Evolutionary conservation across 2,113 vertebrate species (phyloP).

Genomic region (Brachypteracias leptosomus): DNA sequence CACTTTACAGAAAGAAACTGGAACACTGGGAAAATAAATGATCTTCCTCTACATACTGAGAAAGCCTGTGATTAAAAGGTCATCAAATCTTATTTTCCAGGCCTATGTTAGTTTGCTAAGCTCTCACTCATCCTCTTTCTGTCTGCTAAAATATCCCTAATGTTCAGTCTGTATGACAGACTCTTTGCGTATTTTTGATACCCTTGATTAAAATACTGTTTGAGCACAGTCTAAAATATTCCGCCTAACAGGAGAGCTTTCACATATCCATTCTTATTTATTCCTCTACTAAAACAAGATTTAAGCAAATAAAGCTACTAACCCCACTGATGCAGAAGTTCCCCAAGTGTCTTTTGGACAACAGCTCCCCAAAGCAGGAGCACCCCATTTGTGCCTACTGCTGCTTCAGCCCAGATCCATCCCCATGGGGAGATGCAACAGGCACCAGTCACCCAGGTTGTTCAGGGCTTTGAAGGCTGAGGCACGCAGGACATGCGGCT

Average conservation of each 20-base stretch:
- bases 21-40: neutral
- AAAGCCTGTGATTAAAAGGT: conserved; percentile 18
- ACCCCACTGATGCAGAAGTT: neutral
- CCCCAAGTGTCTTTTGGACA: neutral
- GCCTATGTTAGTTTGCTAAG: neutral
- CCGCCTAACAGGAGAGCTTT: neutral
- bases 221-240: neutral
- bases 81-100: conserved; percentile 12
- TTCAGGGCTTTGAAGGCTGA: neutral
- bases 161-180: neutral
- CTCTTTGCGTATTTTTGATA: neutral
- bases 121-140: neutral
- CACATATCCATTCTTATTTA: neutral
- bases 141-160: neutral
- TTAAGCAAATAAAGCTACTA: neutral
- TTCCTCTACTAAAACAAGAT: neutral
- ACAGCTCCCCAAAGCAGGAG: neutral
- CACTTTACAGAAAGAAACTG: neutral
- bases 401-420: neutral
- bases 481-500: accelerated
- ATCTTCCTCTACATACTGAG: neutral
- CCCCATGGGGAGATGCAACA: accelerated
- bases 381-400: neutral
- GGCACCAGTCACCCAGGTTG: neutral
- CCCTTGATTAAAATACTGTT: neutral